phyloP scores from a whole-genome alignment of 2,888 invertebrate species.

The Uropetala carovei region DNA sequence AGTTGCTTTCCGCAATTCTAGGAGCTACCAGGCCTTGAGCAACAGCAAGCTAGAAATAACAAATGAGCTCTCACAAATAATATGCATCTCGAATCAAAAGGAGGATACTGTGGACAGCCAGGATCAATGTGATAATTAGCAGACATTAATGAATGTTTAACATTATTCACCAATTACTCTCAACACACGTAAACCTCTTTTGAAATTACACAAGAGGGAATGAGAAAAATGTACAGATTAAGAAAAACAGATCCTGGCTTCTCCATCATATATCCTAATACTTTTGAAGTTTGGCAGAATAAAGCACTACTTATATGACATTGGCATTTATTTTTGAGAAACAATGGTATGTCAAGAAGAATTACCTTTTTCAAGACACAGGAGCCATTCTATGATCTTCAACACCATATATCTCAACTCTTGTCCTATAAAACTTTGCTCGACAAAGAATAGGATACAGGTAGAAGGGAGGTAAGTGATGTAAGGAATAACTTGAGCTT shows the following conservation, averaged over 20 bases:
- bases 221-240: too few relatives aligned
- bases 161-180: too few relatives aligned
- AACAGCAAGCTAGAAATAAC: conserved; percentile 65
- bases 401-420: conserved; percentile 52
- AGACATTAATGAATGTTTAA: background rate
- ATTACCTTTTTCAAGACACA: conserved; percentile 66
- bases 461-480: conserved; percentile 47
- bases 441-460: conserved; percentile 62
- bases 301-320: conserved; percentile 62
- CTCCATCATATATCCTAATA: conserved; percentile 50
- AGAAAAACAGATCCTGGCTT: background rate
- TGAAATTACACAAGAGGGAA: too few relatives aligned
- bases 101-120: conserved; percentile 58
- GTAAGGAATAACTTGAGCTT: conserved; percentile 13
- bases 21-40: conserved; percentile 65
- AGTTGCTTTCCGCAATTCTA: conserved; percentile 65
- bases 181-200: too few relatives aligned
- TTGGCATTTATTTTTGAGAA: conserved; percentile 62
- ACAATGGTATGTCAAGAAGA: conserved; percentile 65
- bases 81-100: conserved; percentile 57
- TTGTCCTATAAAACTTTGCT: conserved; percentile 60
- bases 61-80: conserved; percentile 59
- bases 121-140: conserved; percentile 4
- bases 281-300: conserved; percentile 64
- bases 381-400: conserved; percentile 65